Conservation (phyloP, 2,888 invertebrate genomes). For the Caenorhabditis sp. region DNA sequence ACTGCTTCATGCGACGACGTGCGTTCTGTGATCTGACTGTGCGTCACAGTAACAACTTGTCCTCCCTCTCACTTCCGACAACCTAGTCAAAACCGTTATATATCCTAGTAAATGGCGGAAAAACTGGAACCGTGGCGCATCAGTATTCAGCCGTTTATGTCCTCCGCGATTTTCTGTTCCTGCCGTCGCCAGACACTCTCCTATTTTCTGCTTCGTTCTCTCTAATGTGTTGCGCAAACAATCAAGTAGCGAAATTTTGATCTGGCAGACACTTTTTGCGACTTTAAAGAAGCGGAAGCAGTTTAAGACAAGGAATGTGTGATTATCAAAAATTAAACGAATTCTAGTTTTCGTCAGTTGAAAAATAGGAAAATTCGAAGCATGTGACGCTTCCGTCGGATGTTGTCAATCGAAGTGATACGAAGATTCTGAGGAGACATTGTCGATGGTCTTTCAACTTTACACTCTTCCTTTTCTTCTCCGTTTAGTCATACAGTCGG, state of each 20-base stretch:
- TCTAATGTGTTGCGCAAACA: constrained; percentile 34
- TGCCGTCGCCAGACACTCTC: neutral
- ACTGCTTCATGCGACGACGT: neutral
- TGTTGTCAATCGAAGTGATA: neutral
- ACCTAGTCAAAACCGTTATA: neutral
- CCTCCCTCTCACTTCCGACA: constrained; percentile 2
- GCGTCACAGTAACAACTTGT: constrained; percentile 16
- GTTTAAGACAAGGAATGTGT: neutral
- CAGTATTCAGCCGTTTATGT: neutral
- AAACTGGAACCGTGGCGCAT: constrained; percentile 13
- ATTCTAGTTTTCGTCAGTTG: neutral
- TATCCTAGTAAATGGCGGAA: constrained; percentile 1
- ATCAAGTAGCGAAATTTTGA: neutral
- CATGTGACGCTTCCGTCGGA: neutral
- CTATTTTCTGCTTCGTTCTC: neutral
- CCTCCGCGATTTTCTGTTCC: neutral
- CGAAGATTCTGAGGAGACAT: constrained; percentile 1
- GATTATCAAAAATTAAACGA: neutral
- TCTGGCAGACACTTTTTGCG: neutral
- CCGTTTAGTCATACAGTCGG: constrained; percentile 6
- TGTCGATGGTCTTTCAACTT: constrained; percentile 43
- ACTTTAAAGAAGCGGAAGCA: neutral
- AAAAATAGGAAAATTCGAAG: constrained; percentile 1
- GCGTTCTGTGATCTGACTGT: constrained; percentile 11
- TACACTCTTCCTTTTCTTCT: constrained; percentile 32